These are phyloP conservation scores for Butorides virescens DNA, from an alignment of 2,113 vertebrate genomes.

Conservation along the genomic window DNA sequence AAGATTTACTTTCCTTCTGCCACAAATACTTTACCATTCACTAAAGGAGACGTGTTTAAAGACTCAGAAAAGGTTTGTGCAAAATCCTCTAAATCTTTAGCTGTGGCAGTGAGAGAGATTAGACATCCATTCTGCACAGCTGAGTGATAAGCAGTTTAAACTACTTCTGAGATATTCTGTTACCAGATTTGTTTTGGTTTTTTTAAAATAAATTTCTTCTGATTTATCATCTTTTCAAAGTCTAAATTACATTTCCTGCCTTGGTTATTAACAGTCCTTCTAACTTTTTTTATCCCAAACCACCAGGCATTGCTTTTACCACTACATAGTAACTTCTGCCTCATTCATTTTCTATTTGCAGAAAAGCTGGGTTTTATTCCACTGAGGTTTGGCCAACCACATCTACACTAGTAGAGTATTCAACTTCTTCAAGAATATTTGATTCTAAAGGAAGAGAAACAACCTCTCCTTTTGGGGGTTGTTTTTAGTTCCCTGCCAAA, in stretches of 20 bases:
- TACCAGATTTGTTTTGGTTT: not conserved
- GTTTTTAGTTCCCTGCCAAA: not conserved
- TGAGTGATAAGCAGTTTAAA: not conserved
- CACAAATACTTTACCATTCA: not conserved
- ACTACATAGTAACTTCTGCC: not conserved
- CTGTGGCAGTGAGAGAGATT: not conserved
- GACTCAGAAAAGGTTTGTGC: not conserved
- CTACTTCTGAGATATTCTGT: not conserved
- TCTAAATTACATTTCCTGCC: not conserved
- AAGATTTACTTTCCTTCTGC: not conserved
- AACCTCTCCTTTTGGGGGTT: not conserved
- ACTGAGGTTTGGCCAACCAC: not conserved
- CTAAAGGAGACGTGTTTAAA: not conserved
- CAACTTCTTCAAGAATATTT: not conserved
- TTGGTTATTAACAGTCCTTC: not conserved
- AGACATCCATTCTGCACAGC: not conserved
- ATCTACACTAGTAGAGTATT: not conserved
- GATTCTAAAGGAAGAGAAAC: not conserved
- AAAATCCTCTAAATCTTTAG: not conserved
- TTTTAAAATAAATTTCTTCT: not conserved
- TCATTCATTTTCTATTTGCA: not conserved
- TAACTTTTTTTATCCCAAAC: constrained; percentile 46
- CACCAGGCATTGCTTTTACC: constrained; percentile 24
- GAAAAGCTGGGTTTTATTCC: not conserved
- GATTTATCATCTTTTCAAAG: constrained; percentile 18